Base-by-base conservation (phyloP, 1,140 invertebrate species). In the Drosophila tristis region DNA sequence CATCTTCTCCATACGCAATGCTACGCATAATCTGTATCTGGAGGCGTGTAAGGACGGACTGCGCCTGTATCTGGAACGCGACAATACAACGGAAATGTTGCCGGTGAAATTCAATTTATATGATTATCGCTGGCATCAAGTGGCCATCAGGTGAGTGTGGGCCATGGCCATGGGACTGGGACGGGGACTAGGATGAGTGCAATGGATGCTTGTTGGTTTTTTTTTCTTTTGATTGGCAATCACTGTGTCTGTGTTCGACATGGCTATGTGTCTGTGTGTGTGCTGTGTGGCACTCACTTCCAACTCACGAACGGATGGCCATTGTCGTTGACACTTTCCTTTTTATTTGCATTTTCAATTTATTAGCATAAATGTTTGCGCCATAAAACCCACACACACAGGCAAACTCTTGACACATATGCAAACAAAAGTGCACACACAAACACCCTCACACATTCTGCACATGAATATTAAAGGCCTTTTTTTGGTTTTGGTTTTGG, bases 71-170 rank as follows among this genome's bases (percentile, higher is more conserved):
- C 74, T 91, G 58, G 91, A 92, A 31, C 90, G 91, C 62, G 87
- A 92, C 74, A 90, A 86, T 63, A 80, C 85, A 63, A 91, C 91
- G 72, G 91, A 92, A 91, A 92, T 92, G 91, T 74, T 92, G 74
- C 91, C 91, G 54, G 74, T 92, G 62, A 91, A 92, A 90, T 92
- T 92, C 78, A 85, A 91, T 90, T 92, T 92, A 80, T 92, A 91
- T 84, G 91, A 92, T 84, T 92, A 91, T 82, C 89, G 86, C 48
- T 92, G 91, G 91, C 91, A 92, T 91, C 91, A 92, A 90, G 90
- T 92, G 63, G 90, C 91, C 73, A 92, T 92, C 80, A 92, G 91
- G 91, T 92, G 61, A 60, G 76, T 45, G 56, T 47, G 53, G 23
- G 23, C 0, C 23, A 23, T 23, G 35, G 39, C 39, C 26, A 7